Conservation (phyloP, 1,140 invertebrate genomes). For the Drosophila biarmipes region DNA sequence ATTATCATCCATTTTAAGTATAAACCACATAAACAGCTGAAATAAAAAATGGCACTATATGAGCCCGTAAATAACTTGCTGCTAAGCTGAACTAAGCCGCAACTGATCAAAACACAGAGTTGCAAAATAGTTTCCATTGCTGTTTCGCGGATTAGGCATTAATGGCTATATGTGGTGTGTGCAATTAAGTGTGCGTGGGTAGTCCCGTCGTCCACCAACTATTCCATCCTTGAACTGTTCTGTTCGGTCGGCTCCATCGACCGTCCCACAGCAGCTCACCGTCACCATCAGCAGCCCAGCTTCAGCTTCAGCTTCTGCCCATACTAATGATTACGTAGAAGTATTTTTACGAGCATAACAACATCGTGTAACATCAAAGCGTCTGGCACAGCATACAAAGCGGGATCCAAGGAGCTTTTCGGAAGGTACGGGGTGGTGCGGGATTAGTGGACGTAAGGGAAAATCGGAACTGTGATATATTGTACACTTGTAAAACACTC, state of each 20-base stretch:
- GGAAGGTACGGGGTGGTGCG: background rate
- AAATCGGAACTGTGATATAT: background rate
- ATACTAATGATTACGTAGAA: constrained; percentile 61
- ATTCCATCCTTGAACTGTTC: constrained; percentile 16
- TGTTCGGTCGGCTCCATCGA: background rate
- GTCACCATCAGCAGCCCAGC: too few species aligned
- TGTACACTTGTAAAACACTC: constrained; percentile 2
- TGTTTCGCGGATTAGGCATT: background rate
- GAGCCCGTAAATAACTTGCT: background rate
- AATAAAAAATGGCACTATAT: too few species aligned
- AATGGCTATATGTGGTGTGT: constrained; percentile 3
- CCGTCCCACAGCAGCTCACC: background rate
- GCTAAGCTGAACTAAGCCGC: background rate
- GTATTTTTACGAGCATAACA: constrained; percentile 77
- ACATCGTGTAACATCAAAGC: constrained; percentile 76
- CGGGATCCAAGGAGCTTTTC: constrained; percentile 50
- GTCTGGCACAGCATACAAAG: constrained; percentile 58
- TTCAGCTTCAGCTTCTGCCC: constrained; percentile 4
- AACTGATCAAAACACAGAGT: background rate
- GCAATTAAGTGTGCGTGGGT: constrained; percentile 10
- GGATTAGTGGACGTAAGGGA: background rate
- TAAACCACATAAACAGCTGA: background rate
- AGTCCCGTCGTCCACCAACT: constrained; percentile 9
- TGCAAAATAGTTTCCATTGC: constrained; percentile 9
- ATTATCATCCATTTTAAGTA: too few species aligned